Base-by-base conservation (phyloP, 92 coral and sea anemone species). In the Blastomussa wellsi region DNA sequence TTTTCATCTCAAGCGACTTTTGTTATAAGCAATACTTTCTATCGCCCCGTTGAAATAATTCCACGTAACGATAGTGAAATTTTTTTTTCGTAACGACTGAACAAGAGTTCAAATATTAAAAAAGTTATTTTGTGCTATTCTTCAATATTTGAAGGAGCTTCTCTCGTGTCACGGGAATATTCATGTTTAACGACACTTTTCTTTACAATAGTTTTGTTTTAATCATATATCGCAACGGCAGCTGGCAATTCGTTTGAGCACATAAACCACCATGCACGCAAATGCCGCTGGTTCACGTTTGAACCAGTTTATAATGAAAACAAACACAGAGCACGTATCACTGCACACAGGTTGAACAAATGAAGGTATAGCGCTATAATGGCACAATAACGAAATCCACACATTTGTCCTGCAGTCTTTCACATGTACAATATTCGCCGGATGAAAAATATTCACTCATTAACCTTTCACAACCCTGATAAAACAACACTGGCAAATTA, bases 271-370 rank as follows among this genome's bases (percentile, higher is more conserved):
- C 29, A 70, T 4, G 37, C 39, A 71, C 37, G 78, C 68, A 39
- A 82, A 19, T 0, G 68, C 38, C 17, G 13, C 49, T 6, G 28
- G 47, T 48, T 29, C 12, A 22, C 22, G 51, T 36, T 62, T 44
- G 31, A 14, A 36, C 29, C 55, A 51, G 77, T 69, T 70, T 81
- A 49, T 49, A 81, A 48, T 68, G 77, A 81, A 68, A 81, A 69
- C 77, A 81, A 38, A 70, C 19, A 68, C 36, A 51, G 2, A 31
- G 7, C 11, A 70, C 32, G 29, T 33, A 53, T 26, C 1, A 4
- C 16, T 47, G 24, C 32, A 22, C 48, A 26, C 5, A 35, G 32
- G 53, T 77, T 77, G 51, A 35, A 8, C 20, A 53, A 81, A 35
- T 38, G 33, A 14, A 2, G 20, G n/a, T 53, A 36, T 2, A 7